These are phyloP conservation scores for Heteractis magnifica DNA, from an alignment of 92 coral and sea anemone species.

Conservation along the genomic window DNA sequence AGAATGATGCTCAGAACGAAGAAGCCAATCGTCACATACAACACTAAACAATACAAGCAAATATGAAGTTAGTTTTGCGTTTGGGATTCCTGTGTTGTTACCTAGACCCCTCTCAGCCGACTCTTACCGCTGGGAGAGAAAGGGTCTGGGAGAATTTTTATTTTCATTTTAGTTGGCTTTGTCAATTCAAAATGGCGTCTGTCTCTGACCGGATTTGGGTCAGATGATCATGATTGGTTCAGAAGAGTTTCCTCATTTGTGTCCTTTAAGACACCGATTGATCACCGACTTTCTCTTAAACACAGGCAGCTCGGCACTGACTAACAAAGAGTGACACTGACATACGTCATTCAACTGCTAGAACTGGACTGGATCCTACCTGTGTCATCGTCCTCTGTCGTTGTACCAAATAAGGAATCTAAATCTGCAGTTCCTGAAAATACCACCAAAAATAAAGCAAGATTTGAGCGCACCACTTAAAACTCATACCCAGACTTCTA, in stretches of 20 bases:
- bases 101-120: not conserved
- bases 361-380: not conserved
- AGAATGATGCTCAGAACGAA: not conserved
- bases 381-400: conserved; percentile 8
- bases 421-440: not conserved
- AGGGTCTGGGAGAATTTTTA: too few species aligned
- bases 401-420: not conserved
- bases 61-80: not conserved
- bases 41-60: not conserved
- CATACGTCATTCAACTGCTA: not conserved
- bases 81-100: not conserved
- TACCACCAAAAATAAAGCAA: not conserved
- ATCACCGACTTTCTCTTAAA: not conserved
- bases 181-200: too few species aligned
- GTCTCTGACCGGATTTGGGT: too few species aligned
- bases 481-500: not conserved
- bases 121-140: too few species aligned
- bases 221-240: too few species aligned
- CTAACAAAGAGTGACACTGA: not conserved
- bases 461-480: not conserved
- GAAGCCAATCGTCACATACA: conserved; percentile 18
- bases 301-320: not conserved
- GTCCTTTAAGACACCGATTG: not conserved
- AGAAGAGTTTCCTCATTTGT: not conserved
- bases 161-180: too few species aligned